Evolutionary conservation across 2,888 invertebrate genomes (phyloP), one percentile per base, ranked within the genome.

Genomic region (Tridacna crocea): DNA sequence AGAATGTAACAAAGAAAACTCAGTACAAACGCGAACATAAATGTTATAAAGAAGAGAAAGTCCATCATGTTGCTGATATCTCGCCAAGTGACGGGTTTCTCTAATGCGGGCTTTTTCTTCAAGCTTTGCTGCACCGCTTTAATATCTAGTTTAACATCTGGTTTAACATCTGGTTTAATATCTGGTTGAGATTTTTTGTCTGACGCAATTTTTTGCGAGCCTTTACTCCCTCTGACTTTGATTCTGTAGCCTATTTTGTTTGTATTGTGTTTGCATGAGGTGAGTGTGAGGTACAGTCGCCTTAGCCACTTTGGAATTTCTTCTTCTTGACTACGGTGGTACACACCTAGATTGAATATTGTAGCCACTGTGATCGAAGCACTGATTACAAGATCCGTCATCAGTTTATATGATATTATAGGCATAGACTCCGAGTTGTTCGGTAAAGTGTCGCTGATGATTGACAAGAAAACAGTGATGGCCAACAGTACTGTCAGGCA

Each of bases 391-490:
- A 66, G 36, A 46, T 66, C 66, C 4, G 46, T n/a, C 66, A 66
- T 66, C n/a, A 66, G 47, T n/a, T 66, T 66, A n/a, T 66, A 66
- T 11, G 66, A 46, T 0, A 66, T 66, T 36, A 46, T 46, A 36
- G 66, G 66, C 66, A 66, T n/a, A 0, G 66, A 46, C 2, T 66
- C 66, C 17, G 66, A 66, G 22, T 46, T 66, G 4, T 36, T 36
- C n/a, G 66, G 66, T n/a, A 66, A n/a, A 27, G n/a, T 46, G 8
- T 66, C 66, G 27, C 36, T 66, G 15, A 66, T 36, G 11, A 66
- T 66, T n/a, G 66, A 46, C 46, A 66, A 12, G 46, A 66, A 66
- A 11, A 66, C 66, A 15, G 66, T n/a, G 8, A 66, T 46, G 15
- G 66, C 27, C n/a, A 66, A 19, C 17, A 66, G 46, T 12, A 66